Conservation (phyloP, 2,888 invertebrate species). For the Tuberolachnus salignus region DNA sequence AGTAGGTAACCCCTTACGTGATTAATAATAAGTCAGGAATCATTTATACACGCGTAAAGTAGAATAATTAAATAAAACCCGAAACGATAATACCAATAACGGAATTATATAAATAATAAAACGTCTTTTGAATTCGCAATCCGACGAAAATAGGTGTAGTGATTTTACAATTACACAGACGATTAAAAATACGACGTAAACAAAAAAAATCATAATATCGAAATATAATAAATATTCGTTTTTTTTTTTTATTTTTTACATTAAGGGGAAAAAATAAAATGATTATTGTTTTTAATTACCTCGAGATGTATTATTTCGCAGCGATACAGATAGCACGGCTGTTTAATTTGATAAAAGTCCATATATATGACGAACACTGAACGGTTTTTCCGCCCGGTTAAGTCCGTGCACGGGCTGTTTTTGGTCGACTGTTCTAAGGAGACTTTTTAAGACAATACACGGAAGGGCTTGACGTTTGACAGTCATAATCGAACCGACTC, state of each 20-base stretch:
- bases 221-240: not conserved
- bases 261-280: not conserved
- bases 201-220: constrained; percentile 7
- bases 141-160: not conserved
- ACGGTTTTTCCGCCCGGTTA: constrained; percentile 3
- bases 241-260: not conserved
- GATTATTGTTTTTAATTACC: constrained; percentile 38
- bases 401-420: constrained; percentile 4
- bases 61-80: constrained; percentile 36
- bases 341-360: constrained; percentile 54
- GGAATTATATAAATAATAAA: not conserved
- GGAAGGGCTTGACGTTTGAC: constrained; percentile 50
- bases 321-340: constrained; percentile 57
- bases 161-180: not conserved
- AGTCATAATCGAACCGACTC: constrained; percentile 43
- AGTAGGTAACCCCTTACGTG: constrained; percentile 23
- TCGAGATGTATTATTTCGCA: constrained; percentile 56
- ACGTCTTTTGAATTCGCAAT: not conserved
- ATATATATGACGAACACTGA: constrained; percentile 8
- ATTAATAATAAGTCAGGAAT: not conserved
- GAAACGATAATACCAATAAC: not conserved
- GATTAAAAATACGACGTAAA: not conserved
- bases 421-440: constrained; percentile 33
- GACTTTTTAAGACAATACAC: constrained; percentile 42
- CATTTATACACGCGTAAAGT: constrained; percentile 41